Conservation (phyloP, 2,888 invertebrate species). For the Hymenopus coronatus region DNA sequence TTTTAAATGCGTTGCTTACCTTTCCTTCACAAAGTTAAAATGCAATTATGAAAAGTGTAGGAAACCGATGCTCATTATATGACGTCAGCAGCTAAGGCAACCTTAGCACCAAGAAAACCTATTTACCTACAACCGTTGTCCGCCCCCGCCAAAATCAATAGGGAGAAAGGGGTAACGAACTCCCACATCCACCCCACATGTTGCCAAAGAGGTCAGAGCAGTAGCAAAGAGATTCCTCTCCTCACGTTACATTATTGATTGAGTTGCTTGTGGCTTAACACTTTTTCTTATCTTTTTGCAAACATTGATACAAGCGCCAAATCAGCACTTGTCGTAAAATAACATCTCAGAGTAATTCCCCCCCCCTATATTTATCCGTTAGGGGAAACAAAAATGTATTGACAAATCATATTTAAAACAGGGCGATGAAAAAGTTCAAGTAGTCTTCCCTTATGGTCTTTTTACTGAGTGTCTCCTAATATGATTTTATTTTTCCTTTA, state of each 20-base stretch:
- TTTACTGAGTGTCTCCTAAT: too few relatives aligned
- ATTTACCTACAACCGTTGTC: neutral
- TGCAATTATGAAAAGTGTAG: neutral
- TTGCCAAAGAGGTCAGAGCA: conserved; percentile 1
- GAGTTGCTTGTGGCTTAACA: neutral
- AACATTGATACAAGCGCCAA: too few relatives aligned
- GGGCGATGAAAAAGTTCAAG: too few relatives aligned
- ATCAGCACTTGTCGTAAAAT: too few relatives aligned
- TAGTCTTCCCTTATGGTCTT: too few relatives aligned
- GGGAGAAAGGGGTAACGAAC: conserved; percentile 8
- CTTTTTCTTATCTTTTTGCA: neutral
- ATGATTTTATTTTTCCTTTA: too few relatives aligned
- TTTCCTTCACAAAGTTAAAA: neutral
- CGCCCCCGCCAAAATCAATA: conserved; percentile 19
- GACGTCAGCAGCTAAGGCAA: neutral
- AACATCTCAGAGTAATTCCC: too few relatives aligned
- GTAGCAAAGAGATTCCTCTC: neutral
- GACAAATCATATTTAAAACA: too few relatives aligned
- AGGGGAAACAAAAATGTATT: too few relatives aligned
- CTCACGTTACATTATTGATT: neutral
- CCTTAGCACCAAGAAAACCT: neutral
- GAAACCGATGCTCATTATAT: neutral
- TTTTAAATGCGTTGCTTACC: too few relatives aligned
- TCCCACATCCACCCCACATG: conserved; percentile 5
- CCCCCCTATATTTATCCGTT: too few relatives aligned